Evolutionary conservation across 2,888 invertebrate species (phyloP).

Genomic region (Acrobasis consociella): DNA sequence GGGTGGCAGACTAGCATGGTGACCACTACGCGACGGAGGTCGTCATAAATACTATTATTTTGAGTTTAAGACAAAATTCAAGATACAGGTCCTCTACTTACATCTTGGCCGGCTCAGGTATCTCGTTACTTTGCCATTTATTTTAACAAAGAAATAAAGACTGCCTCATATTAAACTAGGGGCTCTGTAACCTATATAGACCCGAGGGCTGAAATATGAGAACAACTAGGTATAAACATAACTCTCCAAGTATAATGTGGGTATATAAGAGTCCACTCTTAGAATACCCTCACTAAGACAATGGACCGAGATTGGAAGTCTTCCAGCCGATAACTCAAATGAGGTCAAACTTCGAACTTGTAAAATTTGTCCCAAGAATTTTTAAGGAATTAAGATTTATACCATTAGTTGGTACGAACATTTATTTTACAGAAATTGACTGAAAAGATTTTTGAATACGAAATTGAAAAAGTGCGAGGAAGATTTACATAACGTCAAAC

Average conservation of each 20-base stretch:
- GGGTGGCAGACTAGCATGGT: too few relatives aligned
- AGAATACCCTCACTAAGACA: slow-evolving; percentile 52
- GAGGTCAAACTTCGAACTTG: slow-evolving; percentile 62
- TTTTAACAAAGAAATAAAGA: too few relatives aligned
- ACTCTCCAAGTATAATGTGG: background rate
- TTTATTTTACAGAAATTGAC: slow-evolving; percentile 13
- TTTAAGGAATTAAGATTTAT: slow-evolving; percentile 29
- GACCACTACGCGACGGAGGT: too few relatives aligned
- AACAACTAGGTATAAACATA: background rate
- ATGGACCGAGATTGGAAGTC: slow-evolving; percentile 62
- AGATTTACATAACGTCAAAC: slow-evolving; percentile 15
- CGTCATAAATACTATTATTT: too few relatives aligned
- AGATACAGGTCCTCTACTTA: too few relatives aligned
- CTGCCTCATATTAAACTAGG: too few relatives aligned
- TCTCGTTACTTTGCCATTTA: too few relatives aligned
- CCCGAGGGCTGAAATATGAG: background rate
- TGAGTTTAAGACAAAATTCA: too few relatives aligned
- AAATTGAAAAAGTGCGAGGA: slow-evolving; percentile 18
- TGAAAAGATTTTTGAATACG: slow-evolving; percentile 9
- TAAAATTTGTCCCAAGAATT: slow-evolving; percentile 39
- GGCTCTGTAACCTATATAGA: too few relatives aligned
- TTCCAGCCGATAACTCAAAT: slow-evolving; percentile 69
- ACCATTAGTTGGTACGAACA: slow-evolving; percentile 27
- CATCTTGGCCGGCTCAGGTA: too few relatives aligned
- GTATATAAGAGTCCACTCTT: slow-evolving; percentile 50